Evolutionary conservation across 2,113 vertebrate genomes (phyloP).

Genomic region (Limanda limanda): DNA sequence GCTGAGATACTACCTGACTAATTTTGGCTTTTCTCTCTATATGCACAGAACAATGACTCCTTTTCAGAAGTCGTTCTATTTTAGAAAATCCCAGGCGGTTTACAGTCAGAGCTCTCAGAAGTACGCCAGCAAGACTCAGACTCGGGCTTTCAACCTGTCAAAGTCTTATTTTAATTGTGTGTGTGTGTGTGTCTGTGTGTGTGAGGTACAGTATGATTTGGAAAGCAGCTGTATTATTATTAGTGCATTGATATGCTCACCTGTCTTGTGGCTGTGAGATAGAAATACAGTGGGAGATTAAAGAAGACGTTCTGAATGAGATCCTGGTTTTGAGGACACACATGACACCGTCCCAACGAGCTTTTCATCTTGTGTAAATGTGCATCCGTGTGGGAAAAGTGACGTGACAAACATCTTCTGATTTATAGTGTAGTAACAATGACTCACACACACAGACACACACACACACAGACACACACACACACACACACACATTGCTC

Average conservation of each 20-base stretch:
- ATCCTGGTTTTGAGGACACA: slow-evolving; percentile 34
- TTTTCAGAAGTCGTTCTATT: slow-evolving; percentile 75
- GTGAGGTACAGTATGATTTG: slow-evolving; percentile 13
- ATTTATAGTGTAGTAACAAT: slow-evolving; percentile 17
- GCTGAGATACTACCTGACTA: slow-evolving; percentile 64
- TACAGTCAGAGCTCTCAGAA: slow-evolving; percentile 66
- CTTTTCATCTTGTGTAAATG: slow-evolving; percentile 23
- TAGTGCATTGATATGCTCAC: slow-evolving; percentile 29
- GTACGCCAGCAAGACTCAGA: slow-evolving; percentile 53
- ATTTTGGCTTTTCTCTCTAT: slow-evolving; percentile 62
- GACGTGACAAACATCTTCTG: background rate
- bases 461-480: slow-evolving; percentile 6
- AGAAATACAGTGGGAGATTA: slow-evolving; percentile 44
- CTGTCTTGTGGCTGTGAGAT: slow-evolving; percentile 30
- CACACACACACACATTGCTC: slow-evolving; percentile 28
- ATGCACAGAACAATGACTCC: slow-evolving; percentile 67
- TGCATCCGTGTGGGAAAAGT: slow-evolving; percentile 29
- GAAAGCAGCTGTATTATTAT: slow-evolving; percentile 24
- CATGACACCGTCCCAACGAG: slow-evolving; percentile 16
- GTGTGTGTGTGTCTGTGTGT: slow-evolving; percentile 10
- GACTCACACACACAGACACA: slow-evolving; percentile 19
- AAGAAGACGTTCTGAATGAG: slow-evolving; percentile 33
- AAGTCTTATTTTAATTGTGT: slow-evolving; percentile 40
- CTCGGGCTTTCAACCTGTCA: slow-evolving; percentile 67
- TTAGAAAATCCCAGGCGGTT: slow-evolving; percentile 70